phyloP scores from a whole-genome alignment of 1,140 invertebrate genomes.

The Teleopsis dalmanni region DNA sequence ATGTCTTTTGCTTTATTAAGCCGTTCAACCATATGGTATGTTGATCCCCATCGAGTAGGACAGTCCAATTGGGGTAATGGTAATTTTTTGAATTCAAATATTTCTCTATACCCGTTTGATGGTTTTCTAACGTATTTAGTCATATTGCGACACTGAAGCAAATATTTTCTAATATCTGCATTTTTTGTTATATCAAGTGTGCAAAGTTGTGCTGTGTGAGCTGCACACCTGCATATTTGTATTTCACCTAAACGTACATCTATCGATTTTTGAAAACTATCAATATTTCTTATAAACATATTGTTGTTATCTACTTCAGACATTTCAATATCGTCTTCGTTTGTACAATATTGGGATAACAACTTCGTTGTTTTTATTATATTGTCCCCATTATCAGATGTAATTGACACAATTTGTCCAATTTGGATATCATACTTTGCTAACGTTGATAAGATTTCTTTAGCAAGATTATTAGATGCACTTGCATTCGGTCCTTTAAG shows the following conservation, averaged over 20 bases:
- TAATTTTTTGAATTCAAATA: conserved; percentile 11
- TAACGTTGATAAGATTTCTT: conserved; percentile 1
- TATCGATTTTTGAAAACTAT: not conserved
- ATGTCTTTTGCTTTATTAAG: conserved; percentile 12
- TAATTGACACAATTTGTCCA: not conserved
- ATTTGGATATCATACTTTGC: not conserved
- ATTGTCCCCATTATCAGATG: not conserved
- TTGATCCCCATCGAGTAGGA: conserved; percentile 17
- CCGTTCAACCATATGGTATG: conserved; percentile 13
- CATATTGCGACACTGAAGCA: conserved; percentile 4
- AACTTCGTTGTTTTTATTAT: not conserved
- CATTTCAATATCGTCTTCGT: not conserved
- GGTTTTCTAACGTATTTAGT: conserved; percentile 11
- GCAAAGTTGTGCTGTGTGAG: not conserved
- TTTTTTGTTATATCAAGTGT: not conserved
- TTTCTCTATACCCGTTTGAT: conserved; percentile 10
- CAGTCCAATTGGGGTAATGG: conserved; percentile 16
- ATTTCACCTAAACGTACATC: not conserved
- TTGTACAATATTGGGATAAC: not conserved
- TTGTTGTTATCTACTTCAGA: not conserved
- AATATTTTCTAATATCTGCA: not conserved
- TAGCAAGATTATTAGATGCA: conserved; percentile 7
- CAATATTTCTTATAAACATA: not conserved
- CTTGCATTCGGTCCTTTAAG: conserved; percentile 10
- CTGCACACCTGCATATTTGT: conserved; percentile 6